A percentile compares a stretch with the other conserved stretches of the same genome.
Conservation (phyloP, 1,140 invertebrate genomes). For the Brachionus manjavacas region DNA sequence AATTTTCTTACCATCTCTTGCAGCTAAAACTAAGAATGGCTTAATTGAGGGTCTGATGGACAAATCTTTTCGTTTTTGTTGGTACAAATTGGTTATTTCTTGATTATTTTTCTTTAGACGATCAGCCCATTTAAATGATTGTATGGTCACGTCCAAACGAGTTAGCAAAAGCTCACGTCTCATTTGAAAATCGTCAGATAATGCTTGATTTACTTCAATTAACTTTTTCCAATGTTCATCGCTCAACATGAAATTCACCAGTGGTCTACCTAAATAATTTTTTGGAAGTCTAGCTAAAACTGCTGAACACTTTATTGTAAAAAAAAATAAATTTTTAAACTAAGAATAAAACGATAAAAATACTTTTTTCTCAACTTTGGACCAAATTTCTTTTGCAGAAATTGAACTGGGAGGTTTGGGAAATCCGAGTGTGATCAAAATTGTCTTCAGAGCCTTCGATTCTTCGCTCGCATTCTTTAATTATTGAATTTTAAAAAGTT, state of each 20-base stretch:
- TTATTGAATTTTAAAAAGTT: not conserved
- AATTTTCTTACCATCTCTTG: conserved; percentile 40
- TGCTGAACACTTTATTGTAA: conserved; percentile 52
- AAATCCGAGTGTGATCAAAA: conserved; percentile 27
- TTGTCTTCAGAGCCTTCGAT: not conserved
- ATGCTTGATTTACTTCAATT: conserved; percentile 65
- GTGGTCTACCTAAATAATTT: conserved; percentile 64
- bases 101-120: conserved; percentile 55
- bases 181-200: conserved; percentile 74
- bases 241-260: conserved; percentile 1
- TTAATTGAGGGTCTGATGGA: not conserved
- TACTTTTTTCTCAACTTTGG: conserved; percentile 21
- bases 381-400: conserved; percentile 16
- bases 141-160: conserved; percentile 83
- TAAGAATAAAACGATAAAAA: not conserved
- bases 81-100: conserved; percentile 5
- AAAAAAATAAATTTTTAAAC: not conserved
- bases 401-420: conserved; percentile 10
- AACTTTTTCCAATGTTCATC: conserved; percentile 74
- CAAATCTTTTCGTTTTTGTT: conserved; percentile 2
- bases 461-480: conserved; percentile 38
- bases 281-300: conserved; percentile 64
- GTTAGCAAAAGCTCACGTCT: conserved; percentile 80
- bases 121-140: conserved; percentile 87
- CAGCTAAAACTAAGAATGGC: not conserved